These are phyloP conservation scores for Moxostoma hubbsi DNA, from an alignment of 2,797 vertebrate genomes.

Conservation along the genomic window DNA sequence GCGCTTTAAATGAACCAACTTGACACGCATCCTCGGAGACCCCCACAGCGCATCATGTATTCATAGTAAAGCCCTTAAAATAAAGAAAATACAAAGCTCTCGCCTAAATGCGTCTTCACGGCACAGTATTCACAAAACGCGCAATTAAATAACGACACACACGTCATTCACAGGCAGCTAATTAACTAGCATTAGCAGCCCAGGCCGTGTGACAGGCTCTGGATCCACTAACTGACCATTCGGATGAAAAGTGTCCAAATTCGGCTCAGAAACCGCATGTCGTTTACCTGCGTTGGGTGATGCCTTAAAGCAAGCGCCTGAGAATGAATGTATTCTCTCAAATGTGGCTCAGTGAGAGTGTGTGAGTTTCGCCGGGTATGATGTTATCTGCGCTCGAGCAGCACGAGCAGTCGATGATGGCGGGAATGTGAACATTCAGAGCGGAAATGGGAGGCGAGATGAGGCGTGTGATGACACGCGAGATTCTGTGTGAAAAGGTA, in stretches of 20 bases:
- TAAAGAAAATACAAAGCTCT: neutral
- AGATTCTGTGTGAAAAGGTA: neutral
- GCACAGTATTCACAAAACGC: neutral
- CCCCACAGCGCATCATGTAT: neutral
- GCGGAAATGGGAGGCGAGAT: conserved; percentile 72
- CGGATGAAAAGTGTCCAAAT: conserved; percentile 57
- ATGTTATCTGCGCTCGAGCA: conserved; percentile 68
- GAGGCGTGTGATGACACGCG: neutral
- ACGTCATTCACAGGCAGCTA: conserved; percentile 18
- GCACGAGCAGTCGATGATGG: conserved; percentile 77
- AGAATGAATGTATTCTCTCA: conserved; percentile 9
- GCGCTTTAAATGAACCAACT: conserved; percentile 9
- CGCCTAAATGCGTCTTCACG: neutral
- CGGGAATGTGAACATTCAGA: conserved; percentile 80
- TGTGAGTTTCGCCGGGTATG: conserved; percentile 74
- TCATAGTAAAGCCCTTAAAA: no score
- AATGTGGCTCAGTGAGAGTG: conserved; percentile 47
- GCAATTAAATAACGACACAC: neutral
- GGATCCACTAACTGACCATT: conserved; percentile 65
- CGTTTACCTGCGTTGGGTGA: conserved; percentile 60
- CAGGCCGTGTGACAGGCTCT: conserved; percentile 67
- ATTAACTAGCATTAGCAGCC: conserved; percentile 61
- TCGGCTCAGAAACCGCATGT: neutral
- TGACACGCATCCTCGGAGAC: neutral
- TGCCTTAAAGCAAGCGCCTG: conserved; percentile 42